Evolutionary conservation across 1,140 invertebrate genomes (phyloP).

Genomic region (Hypsibius dujardini): DNA sequence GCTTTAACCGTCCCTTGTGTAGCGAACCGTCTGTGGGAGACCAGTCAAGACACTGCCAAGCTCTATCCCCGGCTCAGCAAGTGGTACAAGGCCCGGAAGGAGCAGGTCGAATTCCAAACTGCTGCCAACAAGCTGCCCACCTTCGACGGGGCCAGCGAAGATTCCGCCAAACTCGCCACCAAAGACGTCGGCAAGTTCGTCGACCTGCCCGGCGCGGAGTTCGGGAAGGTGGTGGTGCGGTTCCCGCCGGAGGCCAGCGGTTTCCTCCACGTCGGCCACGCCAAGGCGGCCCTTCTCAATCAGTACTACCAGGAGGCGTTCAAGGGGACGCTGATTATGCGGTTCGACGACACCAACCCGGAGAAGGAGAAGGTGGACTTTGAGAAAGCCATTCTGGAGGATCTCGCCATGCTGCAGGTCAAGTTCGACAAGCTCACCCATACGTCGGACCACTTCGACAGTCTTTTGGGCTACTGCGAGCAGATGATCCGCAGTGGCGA

Average conservation of each 20-base stretch:
- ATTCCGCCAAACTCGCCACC: conserved; percentile 21
- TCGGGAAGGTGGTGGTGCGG: conserved; percentile 78
- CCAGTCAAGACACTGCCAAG: background rate
- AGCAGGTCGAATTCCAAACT: background rate
- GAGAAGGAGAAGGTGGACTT: conserved; percentile 97
- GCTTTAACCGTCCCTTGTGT: background rate
- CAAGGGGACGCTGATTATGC: conserved; percentile 76
- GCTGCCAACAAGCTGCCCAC: background rate
- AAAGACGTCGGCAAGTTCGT: conserved; percentile 82
- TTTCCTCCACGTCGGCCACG: conserved; percentile 94
- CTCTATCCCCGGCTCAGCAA: background rate
- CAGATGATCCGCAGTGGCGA: conserved; percentile 65
- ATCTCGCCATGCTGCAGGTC: conserved; percentile 73
- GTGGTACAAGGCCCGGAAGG: background rate
- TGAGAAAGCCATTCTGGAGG: conserved; percentile 61
- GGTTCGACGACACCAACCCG: conserved; percentile 99
- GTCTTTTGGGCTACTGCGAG: conserved; percentile 70
- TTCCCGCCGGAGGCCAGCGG: conserved; percentile 98
- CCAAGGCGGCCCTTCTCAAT: conserved; percentile 93
- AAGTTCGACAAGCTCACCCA: conserved; percentile 82
- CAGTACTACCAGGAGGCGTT: conserved; percentile 88
- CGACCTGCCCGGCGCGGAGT: conserved; percentile 81
- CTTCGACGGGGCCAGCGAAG: background rate
- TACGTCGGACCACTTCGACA: conserved; percentile 91
- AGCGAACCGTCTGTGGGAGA: background rate